Evolutionary conservation across 53 echinoderm and acorn worm genomes (phyloP).

Genomic region (Holothuria scabra): DNA sequence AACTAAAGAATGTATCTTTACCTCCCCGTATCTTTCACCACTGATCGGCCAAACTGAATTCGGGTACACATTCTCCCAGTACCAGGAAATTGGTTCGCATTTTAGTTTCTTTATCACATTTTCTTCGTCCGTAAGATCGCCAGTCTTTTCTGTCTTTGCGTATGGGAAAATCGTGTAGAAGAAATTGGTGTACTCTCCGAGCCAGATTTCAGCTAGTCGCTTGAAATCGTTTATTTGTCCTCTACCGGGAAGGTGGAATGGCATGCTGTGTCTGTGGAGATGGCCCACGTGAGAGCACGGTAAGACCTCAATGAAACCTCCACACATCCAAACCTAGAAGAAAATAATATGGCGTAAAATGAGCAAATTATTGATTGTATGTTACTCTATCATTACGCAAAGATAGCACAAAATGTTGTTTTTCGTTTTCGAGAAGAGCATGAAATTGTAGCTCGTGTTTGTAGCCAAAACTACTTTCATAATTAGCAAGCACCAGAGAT

Average conservation of each 20-base stretch:
- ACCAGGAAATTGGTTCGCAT: slow-evolving; percentile 55
- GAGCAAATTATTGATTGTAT: too few species aligned
- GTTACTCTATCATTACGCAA: too few species aligned
- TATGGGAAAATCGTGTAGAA: slow-evolving; percentile 48
- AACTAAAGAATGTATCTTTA: not conserved
- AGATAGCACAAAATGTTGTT: too few species aligned
- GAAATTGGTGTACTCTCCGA: slow-evolving; percentile 58
- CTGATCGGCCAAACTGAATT: slow-evolving; percentile 58
- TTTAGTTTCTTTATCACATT: slow-evolving; percentile 25
- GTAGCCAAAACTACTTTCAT: too few species aligned
- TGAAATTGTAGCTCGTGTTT: too few species aligned
- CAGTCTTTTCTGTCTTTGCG: slow-evolving; percentile 41
- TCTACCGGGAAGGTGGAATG: slow-evolving; percentile 16
- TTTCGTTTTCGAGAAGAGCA: too few species aligned
- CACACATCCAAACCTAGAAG: slow-evolving; percentile 37
- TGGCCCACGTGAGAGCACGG: slow-evolving; percentile 50
- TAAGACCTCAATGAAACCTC: slow-evolving; percentile 17
- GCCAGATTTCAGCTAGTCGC: slow-evolving; percentile 59
- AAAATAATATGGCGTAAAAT: not conserved
- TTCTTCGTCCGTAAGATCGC: slow-evolving; percentile 49
- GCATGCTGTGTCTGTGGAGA: not conserved
- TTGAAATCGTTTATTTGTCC: slow-evolving; percentile 33
- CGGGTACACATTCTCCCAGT: slow-evolving; percentile 57
- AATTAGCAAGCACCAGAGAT: too few species aligned
- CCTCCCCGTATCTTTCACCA: slow-evolving; percentile 55